Conservation (phyloP, 2,888 invertebrate species). For the Scaeva pyrastri region DNA sequence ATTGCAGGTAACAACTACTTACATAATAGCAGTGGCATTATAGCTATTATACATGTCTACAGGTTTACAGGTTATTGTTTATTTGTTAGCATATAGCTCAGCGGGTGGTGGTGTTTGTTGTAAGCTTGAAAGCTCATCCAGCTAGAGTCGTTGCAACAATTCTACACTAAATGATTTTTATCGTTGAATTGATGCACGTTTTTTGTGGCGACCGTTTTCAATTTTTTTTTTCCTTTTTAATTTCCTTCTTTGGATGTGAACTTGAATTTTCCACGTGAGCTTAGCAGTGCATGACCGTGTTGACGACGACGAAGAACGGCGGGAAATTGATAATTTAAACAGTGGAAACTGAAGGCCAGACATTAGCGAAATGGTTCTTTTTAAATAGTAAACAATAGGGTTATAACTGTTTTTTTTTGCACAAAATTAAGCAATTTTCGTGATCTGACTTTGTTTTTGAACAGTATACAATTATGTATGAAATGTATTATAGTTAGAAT, state of each 20-base stretch:
- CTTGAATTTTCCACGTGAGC: constrained; percentile 73
- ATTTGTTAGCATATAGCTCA: constrained; percentile 32
- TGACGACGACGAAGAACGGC: background rate
- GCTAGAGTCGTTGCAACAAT: constrained; percentile 53
- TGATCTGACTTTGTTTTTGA: background rate
- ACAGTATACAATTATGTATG: background rate
- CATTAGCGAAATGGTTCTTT: background rate
- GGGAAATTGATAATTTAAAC: background rate
- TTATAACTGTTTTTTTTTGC: background rate
- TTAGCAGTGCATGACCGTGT: constrained; percentile 51
- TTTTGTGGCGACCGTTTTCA: constrained; percentile 8
- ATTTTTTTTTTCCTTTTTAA: background rate
- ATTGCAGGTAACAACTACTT: constrained; percentile 24
- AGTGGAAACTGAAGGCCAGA: background rate
- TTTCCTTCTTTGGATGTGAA: constrained; percentile 65
- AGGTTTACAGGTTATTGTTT: background rate
- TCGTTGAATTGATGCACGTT: constrained; percentile 67
- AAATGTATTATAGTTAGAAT: background rate
- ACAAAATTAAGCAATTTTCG: background rate
- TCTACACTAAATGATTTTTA: constrained; percentile 55
- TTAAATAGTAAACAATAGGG: background rate
- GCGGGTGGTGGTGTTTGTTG: constrained; percentile 8
- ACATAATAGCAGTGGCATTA: constrained; percentile 4
- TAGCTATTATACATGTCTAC: too few relatives aligned
- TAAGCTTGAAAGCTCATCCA: constrained; percentile 57